Percentiles rank a stretch among this genome's conserved stretches.
phyloP scores from a whole-genome alignment of 1,140 invertebrate species.

The Colletes gigas region DNA sequence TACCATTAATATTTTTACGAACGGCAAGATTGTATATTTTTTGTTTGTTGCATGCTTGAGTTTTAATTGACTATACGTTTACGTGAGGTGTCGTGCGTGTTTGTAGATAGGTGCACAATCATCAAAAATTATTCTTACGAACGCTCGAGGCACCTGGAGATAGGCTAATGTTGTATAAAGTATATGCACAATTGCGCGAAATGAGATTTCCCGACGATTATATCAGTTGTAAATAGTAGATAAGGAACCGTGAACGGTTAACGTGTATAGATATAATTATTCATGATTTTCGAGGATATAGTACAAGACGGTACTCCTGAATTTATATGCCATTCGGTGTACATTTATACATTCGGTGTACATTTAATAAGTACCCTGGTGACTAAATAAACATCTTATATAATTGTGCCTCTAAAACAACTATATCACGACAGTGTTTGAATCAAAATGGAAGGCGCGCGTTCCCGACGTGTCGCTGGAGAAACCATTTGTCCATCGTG shows the following conservation, averaged over 20 bases:
- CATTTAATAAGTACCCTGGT: slow-evolving; percentile 63
- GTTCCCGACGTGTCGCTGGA: no score
- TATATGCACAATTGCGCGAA: slow-evolving; percentile 35
- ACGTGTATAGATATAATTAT: slow-evolving; percentile 28
- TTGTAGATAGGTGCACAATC: background rate
- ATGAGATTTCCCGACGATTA: slow-evolving; percentile 4
- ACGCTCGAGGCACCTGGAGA: background rate
- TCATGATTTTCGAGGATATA: slow-evolving; percentile 47
- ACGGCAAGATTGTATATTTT: slow-evolving; percentile 11
- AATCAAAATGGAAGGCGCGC: background rate
- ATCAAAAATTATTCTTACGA: background rate
- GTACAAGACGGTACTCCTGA: slow-evolving; percentile 60
- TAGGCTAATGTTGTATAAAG: slow-evolving; percentile 51
- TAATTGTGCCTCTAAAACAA: slow-evolving; percentile 37
- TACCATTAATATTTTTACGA: slow-evolving; percentile 11
- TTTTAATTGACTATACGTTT: background rate
- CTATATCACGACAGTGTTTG: background rate
- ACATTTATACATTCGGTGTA: slow-evolving; percentile 55
- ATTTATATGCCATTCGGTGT: slow-evolving; percentile 64
- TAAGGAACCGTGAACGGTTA: slow-evolving; percentile 15
- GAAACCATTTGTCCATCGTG: no score
- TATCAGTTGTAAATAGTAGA: slow-evolving; percentile 57
- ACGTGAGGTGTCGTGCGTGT: background rate
- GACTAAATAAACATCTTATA: slow-evolving; percentile 58
- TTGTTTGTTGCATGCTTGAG: slow-evolving; percentile 30